A percentile compares a stretch with the other conserved stretches of the same genome.
Conservation (phyloP, 2,888 invertebrate genomes). For the Drosophila fulvimacula region DNA sequence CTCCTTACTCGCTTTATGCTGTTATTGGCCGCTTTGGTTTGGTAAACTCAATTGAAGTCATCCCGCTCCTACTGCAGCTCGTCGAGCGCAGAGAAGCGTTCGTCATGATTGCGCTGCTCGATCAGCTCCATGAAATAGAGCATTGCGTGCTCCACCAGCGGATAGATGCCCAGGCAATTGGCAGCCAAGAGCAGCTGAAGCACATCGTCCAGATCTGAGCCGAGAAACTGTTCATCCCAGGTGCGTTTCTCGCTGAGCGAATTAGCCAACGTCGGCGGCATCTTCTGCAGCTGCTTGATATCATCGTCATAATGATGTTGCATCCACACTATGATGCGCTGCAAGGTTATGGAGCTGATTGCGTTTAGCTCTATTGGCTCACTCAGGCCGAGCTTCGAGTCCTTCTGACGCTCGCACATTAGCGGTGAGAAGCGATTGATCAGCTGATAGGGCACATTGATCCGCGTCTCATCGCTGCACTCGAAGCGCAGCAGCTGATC, state of each 20-base stretch:
- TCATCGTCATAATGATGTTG: slow-evolving; percentile 38
- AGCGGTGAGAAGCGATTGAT: slow-evolving; percentile 39
- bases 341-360: slow-evolving; percentile 42
- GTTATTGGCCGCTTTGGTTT: neutral
- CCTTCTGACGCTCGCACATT: slow-evolving; percentile 19
- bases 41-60: neutral
- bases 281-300: slow-evolving; percentile 8
- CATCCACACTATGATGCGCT: slow-evolving; percentile 51
- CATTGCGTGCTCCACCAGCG: slow-evolving; percentile 33
- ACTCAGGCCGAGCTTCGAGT: slow-evolving; percentile 3
- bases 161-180: slow-evolving; percentile 39
- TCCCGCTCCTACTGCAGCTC: neutral
- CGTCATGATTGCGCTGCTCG: slow-evolving; percentile 11
- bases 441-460: slow-evolving; percentile 42
- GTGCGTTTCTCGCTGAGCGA: neutral
- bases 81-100: neutral
- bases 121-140: slow-evolving; percentile 33
- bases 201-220: slow-evolving; percentile 20
- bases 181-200: slow-evolving; percentile 49
- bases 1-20: neutral
- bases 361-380: slow-evolving; percentile 25
- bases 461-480: slow-evolving; percentile 43
- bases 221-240: slow-evolving; percentile 51
- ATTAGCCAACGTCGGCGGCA: slow-evolving; percentile 6
- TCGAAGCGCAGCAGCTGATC: slow-evolving; percentile 27